phyloP scores from a whole-genome alignment of 30 jellyfish, hydroid and myxozoan genomes.

The Aurelia sp. region DNA sequence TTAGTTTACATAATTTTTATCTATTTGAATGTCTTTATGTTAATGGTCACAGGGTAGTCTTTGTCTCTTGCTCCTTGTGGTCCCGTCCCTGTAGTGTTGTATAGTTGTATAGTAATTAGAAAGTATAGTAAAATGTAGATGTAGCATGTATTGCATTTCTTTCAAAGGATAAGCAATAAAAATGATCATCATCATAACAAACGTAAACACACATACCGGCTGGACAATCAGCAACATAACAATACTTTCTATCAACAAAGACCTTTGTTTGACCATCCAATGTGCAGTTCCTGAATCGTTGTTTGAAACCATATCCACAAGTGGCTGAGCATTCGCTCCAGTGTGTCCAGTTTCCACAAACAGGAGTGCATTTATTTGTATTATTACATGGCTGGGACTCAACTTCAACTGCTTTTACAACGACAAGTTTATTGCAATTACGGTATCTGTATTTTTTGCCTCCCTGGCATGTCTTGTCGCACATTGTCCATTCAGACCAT shows the following conservation, averaged over 20 bases:
- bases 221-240: constrained; percentile 78
- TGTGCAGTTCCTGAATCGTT: constrained; percentile 80
- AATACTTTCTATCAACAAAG: constrained; percentile 61
- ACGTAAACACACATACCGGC: constrained; percentile 43
- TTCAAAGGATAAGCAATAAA: too few species aligned
- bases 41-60: too few species aligned
- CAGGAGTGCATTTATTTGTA: constrained; percentile 9
- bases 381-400: constrained; percentile 73
- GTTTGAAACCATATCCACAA: constrained; percentile 89
- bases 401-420: constrained; percentile 41
- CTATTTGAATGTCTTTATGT: too few species aligned
- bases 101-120: too few species aligned
- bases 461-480: constrained; percentile 80
- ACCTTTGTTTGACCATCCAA: constrained; percentile 31
- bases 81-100: too few species aligned
- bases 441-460: constrained; percentile 70
- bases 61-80: too few species aligned
- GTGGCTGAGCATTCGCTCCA: constrained; percentile 94
- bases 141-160: too few species aligned
- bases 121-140: too few species aligned
- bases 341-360: constrained; percentile 84
- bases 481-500: constrained; percentile 84
- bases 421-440: constrained; percentile 55
- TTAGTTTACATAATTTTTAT: too few species aligned
- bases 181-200: too few species aligned